Conservation (phyloP, 35 echinoderm and acorn worm genomes). For the Ophiothrix spiculata region DNA sequence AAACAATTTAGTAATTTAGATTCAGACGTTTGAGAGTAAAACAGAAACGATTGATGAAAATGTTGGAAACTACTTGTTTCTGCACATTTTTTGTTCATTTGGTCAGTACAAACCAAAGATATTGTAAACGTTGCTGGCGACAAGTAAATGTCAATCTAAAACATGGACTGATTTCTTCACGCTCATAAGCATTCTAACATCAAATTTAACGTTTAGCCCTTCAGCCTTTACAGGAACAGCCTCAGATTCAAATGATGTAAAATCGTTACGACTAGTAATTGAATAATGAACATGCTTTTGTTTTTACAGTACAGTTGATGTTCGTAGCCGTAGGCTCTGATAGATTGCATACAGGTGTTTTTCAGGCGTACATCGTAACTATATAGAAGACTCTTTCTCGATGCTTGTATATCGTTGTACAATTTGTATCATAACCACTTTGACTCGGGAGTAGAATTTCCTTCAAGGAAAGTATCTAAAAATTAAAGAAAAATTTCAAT, state of each 20-base stretch:
- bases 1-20: no score
- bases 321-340: background rate
- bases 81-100: no score
- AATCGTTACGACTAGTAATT: conserved; percentile 5
- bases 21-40: no score
- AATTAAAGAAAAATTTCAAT: background rate
- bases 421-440: background rate
- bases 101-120: no score
- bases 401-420: background rate
- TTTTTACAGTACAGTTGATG: conserved; percentile 10
- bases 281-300: conserved; percentile 13
- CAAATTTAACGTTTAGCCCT: background rate
- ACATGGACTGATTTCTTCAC: no score
- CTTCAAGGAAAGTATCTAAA: background rate
- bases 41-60: no score
- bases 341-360: background rate
- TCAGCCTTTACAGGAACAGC: background rate
- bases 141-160: no score
- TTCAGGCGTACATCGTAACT: conserved; percentile 1
- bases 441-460: background rate
- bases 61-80: no score
- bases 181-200: background rate
- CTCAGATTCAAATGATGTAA: background rate
- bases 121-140: no score
- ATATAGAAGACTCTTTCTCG: background rate